phyloP scores from a whole-genome alignment of 1,140 invertebrate species.

The Bombus confusus region DNA sequence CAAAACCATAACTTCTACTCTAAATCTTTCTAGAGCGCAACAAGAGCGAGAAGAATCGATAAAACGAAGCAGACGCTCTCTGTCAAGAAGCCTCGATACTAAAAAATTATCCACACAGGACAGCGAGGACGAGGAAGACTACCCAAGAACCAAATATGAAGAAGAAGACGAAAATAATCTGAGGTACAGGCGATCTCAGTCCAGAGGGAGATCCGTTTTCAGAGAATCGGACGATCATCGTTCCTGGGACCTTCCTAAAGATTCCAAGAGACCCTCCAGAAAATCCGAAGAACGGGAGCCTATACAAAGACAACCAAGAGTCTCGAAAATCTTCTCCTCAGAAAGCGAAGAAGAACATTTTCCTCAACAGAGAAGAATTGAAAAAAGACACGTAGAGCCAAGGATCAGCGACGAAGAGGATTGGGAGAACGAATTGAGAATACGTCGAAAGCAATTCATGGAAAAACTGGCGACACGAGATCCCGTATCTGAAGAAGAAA shows the following conservation, averaged over 20 bases:
- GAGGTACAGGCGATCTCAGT: conserved; percentile 57
- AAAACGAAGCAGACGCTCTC: conserved; percentile 65
- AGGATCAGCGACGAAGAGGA: conserved; percentile 77
- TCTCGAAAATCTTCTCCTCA: conserved; percentile 67
- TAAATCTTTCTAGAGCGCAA: conserved; percentile 37
- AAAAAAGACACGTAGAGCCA: conserved; percentile 57
- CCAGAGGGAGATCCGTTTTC: conserved; percentile 58
- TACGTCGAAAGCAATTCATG: conserved; percentile 69
- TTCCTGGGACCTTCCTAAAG: conserved; percentile 65
- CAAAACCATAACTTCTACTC: background rate
- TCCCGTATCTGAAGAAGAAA: conserved; percentile 53
- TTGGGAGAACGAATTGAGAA: conserved; percentile 78
- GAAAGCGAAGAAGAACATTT: conserved; percentile 74
- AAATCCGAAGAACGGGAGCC: conserved; percentile 61
- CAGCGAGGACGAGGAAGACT: conserved; percentile 46
- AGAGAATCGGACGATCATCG: conserved; percentile 68
- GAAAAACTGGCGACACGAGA: conserved; percentile 66
- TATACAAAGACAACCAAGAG: conserved; percentile 49
- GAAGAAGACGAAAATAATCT: conserved; percentile 40
- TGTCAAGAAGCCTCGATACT: conserved; percentile 54
- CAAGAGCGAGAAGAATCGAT: conserved; percentile 56
- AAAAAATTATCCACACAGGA: conserved; percentile 36
- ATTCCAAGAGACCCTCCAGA: conserved; percentile 20
- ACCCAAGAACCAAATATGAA: background rate
- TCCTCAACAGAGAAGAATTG: background rate